These are phyloP conservation scores for Epizoanthus ramosus DNA, from an alignment of 92 coral and sea anemone species.

Conservation along the genomic window DNA sequence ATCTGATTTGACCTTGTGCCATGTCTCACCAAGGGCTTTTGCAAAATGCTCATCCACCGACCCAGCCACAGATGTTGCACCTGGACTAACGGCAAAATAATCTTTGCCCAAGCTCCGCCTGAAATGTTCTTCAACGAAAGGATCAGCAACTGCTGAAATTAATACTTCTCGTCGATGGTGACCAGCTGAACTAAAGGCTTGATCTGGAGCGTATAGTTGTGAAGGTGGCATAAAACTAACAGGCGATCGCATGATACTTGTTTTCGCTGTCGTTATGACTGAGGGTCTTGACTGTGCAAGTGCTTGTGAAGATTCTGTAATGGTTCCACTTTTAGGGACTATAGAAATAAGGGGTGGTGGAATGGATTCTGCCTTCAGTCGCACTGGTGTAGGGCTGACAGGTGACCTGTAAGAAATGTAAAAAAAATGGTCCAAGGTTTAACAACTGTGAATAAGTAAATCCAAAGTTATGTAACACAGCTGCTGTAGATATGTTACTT, in stretches of 20 bases:
- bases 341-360: constrained; percentile 96
- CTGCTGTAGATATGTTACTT: too few relatives aligned
- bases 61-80: constrained; percentile 77
- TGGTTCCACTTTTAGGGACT: constrained; percentile 71
- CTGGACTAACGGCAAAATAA: constrained; percentile 86
- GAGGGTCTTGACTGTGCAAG: constrained; percentile 88
- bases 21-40: constrained; percentile 90
- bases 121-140: constrained; percentile 99
- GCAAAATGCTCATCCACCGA: constrained; percentile 99
- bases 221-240: constrained; percentile 75
- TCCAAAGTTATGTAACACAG: background rate
- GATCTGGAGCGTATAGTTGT: constrained; percentile 56
- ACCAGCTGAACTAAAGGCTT: constrained; percentile 54
- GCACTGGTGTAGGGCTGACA: constrained; percentile 75
- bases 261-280: constrained; percentile 93
- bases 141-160: constrained; percentile 84
- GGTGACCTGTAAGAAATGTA: constrained; percentile 65
- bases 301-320: constrained; percentile 58
- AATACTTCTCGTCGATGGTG: constrained; percentile 83
- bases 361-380: constrained; percentile 75
- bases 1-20: constrained; percentile 74
- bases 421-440: background rate
- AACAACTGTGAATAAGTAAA: background rate
- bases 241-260: constrained; percentile 78
- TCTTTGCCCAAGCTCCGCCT: constrained; percentile 96